phyloP scores from a whole-genome alignment of 2,888 invertebrate genomes.

The Dexiosoma caninum region DNA sequence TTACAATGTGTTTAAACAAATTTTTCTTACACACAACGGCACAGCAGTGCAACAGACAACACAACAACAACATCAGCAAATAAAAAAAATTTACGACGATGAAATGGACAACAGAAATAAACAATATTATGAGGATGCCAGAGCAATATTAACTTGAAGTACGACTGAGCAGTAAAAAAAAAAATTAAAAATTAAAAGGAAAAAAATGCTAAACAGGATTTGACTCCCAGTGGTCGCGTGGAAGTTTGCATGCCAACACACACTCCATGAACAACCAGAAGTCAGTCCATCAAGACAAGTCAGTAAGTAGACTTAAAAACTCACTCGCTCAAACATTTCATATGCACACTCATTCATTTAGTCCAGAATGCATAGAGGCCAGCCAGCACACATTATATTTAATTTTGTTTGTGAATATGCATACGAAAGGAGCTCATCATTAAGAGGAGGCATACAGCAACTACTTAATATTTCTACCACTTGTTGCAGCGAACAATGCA shows the following conservation, averaged over 20 bases:
- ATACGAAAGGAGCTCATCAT: constrained; percentile 28
- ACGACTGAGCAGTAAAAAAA: background rate
- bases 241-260: constrained; percentile 57
- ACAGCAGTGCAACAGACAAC: constrained; percentile 18
- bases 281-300: constrained; percentile 22
- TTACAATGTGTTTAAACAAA: constrained; percentile 63
- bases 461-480: constrained; percentile 32
- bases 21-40: constrained; percentile 47
- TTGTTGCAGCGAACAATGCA: constrained; percentile 26
- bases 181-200: background rate
- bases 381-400: constrained; percentile 26
- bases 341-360: constrained; percentile 30
- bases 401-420: constrained; percentile 33
- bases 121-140: constrained; percentile 51
- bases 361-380: constrained; percentile 17
- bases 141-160: constrained; percentile 35
- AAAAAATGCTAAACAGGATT: constrained; percentile 64
- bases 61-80: constrained; percentile 8
- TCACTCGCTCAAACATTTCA: background rate
- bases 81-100: constrained; percentile 4
- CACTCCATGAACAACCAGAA: constrained; percentile 41
- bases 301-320: constrained; percentile 12
- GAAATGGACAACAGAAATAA: constrained; percentile 33
- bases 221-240: constrained; percentile 68
- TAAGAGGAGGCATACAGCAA: constrained; percentile 36